Conservation (phyloP, 2,113 vertebrate species). For the Oophaga pumilio region DNA sequence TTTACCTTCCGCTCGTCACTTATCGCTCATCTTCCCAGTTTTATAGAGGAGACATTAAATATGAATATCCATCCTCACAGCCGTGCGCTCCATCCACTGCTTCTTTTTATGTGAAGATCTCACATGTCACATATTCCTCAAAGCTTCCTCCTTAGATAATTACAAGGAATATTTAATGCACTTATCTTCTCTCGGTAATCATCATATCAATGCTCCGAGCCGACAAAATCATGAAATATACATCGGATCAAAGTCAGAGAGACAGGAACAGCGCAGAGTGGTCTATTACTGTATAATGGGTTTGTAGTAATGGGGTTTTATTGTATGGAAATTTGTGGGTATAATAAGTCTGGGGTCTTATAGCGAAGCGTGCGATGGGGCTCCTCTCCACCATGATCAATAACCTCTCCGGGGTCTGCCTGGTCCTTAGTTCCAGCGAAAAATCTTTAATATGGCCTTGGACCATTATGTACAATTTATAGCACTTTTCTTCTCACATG, state of each 20-base stretch:
- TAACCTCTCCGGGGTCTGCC: no score
- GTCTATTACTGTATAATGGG: background rate
- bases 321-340: no score
- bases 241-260: background rate
- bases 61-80: background rate
- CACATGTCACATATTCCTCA: background rate
- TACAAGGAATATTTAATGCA: constrained; percentile 1
- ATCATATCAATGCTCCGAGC: constrained; percentile 16
- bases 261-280: background rate
- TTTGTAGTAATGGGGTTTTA: no score
- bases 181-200: background rate
- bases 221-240: constrained; percentile 28
- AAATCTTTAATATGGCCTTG: no score
- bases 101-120: background rate
- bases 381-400: no score
- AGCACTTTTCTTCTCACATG: no score
- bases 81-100: background rate
- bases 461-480: no score
- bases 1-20: background rate
- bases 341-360: no score
- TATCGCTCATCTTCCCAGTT: background rate
- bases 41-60: background rate
- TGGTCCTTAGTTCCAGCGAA: no score
- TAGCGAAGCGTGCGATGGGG: no score
- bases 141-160: background rate